Evolutionary conservation across 2,888 invertebrate genomes (phyloP).

Genomic region (Parasteatoda lunata): DNA sequence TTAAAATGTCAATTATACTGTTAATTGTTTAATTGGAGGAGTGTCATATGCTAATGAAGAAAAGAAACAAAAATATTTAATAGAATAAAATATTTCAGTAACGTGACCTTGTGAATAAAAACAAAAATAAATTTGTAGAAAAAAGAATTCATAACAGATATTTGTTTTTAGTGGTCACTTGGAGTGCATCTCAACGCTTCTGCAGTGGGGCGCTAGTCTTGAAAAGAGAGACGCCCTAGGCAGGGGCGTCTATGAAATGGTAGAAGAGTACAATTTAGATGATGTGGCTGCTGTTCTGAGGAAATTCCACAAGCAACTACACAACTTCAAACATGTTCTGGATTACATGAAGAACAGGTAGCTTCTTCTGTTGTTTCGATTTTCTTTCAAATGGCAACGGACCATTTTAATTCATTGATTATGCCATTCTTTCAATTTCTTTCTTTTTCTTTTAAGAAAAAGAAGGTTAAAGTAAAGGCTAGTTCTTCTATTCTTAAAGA

Average conservation of each 20-base stretch:
- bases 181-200: conserved; percentile 66
- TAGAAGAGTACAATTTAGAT: conserved; percentile 67
- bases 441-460: too few relatives aligned
- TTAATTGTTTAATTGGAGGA: too few relatives aligned
- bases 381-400: too few relatives aligned
- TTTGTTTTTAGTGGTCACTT: conserved; percentile 45
- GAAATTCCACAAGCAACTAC: conserved; percentile 61
- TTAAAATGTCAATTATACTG: too few relatives aligned
- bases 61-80: too few relatives aligned
- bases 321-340: conserved; percentile 62
- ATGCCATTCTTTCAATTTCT: too few relatives aligned
- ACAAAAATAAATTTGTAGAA: not conserved
- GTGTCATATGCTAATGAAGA: too few relatives aligned
- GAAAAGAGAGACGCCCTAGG: conserved; percentile 66
- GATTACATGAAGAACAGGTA: conserved; percentile 56
- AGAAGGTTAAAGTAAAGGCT: too few relatives aligned
- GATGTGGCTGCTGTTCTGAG: conserved; percentile 59
- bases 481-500: too few relatives aligned
- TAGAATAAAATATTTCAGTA: too few relatives aligned
- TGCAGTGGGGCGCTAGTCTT: conserved; percentile 67
- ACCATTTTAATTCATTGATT: too few relatives aligned
- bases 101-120: not conserved
- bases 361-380: too few relatives aligned
- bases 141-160: not conserved
- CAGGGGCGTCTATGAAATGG: conserved; percentile 68